Evolutionary conservation across 2,888 invertebrate species (phyloP).

Genomic region (Latrodectus hesperus): DNA sequence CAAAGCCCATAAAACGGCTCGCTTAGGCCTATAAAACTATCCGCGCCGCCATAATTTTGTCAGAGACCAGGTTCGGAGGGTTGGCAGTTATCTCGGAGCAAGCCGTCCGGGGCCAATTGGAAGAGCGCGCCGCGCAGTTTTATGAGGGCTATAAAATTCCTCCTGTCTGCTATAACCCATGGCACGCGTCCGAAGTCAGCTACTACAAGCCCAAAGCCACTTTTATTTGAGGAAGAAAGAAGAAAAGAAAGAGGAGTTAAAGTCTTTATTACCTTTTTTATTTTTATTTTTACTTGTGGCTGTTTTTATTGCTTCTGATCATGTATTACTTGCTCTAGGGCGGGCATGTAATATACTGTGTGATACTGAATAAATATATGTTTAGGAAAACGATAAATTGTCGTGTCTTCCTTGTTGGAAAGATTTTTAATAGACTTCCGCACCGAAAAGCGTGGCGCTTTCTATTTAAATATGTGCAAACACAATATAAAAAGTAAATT

Average conservation of each 20-base stretch:
- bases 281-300: background rate
- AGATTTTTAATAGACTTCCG: too few relatives aligned
- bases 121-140: slow-evolving; percentile 59
- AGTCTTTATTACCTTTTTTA: background rate
- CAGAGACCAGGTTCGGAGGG: slow-evolving; percentile 41
- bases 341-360: too few relatives aligned
- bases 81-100: slow-evolving; percentile 42
- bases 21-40: slow-evolving; percentile 71
- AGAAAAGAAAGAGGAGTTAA: slow-evolving; percentile 1
- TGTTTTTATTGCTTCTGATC: too few relatives aligned
- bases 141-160: slow-evolving; percentile 70
- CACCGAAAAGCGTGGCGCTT: too few relatives aligned
- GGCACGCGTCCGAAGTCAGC: slow-evolving; percentile 23
- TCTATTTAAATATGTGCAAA: too few relatives aligned
- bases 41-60: slow-evolving; percentile 71
- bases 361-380: too few relatives aligned
- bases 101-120: slow-evolving; percentile 51
- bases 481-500: too few relatives aligned
- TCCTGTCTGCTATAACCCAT: slow-evolving; percentile 24
- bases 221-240: slow-evolving; percentile 8
- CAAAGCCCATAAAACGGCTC: slow-evolving; percentile 70
- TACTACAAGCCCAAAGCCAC: background rate
- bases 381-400: too few relatives aligned
- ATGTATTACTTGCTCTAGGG: too few relatives aligned
- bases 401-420: too few relatives aligned